These are phyloP conservation scores for Leucopsar rothschildi DNA, from an alignment of 2,113 vertebrate species.

Conservation along the genomic window DNA sequence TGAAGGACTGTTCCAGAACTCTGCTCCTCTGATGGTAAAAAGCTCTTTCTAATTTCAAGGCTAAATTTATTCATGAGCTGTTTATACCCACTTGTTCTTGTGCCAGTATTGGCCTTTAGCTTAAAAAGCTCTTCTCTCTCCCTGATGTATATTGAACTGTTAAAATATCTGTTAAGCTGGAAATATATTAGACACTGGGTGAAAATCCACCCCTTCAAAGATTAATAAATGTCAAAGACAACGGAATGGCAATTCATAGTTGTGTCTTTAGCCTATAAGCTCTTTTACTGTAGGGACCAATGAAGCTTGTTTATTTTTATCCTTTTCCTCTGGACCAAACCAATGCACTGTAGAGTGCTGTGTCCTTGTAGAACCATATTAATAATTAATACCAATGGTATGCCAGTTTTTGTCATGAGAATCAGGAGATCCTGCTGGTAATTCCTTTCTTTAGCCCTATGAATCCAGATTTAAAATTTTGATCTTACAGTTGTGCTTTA, in stretches of 20 bases:
- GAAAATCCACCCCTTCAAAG: slow-evolving; percentile 51
- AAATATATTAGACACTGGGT: slow-evolving; percentile 35
- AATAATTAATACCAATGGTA: background rate
- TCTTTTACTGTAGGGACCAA: background rate
- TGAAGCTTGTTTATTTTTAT: slow-evolving; percentile 1
- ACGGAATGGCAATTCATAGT: background rate
- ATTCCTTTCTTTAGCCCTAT: background rate
- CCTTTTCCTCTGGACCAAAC: background rate
- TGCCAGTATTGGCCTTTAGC: slow-evolving; percentile 33
- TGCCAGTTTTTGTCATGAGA: background rate
- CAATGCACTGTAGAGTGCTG: background rate
- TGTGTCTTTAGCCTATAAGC: slow-evolving; percentile 14
- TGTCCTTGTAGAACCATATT: background rate
- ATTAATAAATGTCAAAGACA: slow-evolving; percentile 35
- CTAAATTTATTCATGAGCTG: slow-evolving; percentile 46
- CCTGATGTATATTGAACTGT: slow-evolving; percentile 28
- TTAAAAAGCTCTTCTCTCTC: slow-evolving; percentile 30
- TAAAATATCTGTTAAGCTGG: slow-evolving; percentile 51
- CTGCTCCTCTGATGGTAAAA: slow-evolving; percentile 10
- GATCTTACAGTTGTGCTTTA: background rate
- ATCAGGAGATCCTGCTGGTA: background rate
- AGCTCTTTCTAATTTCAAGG: slow-evolving; percentile 21
- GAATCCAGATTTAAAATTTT: background rate
- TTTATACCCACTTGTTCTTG: slow-evolving; percentile 49
- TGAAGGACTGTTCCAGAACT: slow-evolving; percentile 7